Evolutionary conservation across 2,797 vertebrate species (phyloP), one percentile per base, ranked within the genome.

Genomic region (Pipistrellus pygmaeus): DNA sequence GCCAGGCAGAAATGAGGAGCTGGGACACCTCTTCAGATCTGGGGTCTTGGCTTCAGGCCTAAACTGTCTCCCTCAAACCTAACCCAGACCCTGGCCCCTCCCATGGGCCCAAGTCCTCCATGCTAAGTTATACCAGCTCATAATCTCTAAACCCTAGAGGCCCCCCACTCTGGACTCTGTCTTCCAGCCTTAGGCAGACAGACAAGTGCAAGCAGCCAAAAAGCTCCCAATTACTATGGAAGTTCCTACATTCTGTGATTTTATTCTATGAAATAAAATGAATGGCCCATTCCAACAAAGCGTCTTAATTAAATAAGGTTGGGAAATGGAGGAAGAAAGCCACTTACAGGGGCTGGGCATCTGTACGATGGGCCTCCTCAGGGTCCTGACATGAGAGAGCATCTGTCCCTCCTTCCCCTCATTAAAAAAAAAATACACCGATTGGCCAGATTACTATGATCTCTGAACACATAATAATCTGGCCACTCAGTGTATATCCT

Each of bases 201-300:
- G 32, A 51, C 15, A 4, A 30, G 11, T 48, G 57, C 35, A 55
- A 41, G 32, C 9, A 25, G 48, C 73, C 6, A 14, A 32, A 18
- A 21, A 15, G 10, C n/a, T 72, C 8, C 60, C 60, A 62, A 14
- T 30, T 30, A 30, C 27, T 62, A 62, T 5, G 27, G 13, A 30
- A 62, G 60, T 62, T 30, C 60, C 60, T 62, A 30, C 60, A 62
- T 62, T 62, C 60, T 12, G 13, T 62, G 14, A 62, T 62, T 30
- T 62, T 62, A 15, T 30, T 84, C 85, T 80, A 10, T 91, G 76
- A 73, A 80, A 76, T 72, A 32, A 84, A 91, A 20, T 78, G 53
- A 69, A 17, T 90, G 90, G 64, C n/a, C 51, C 2, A 9, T 9
- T 51, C 75, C 66, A 69, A 53, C 53, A 20, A 35, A 91, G 38